Base-by-base conservation (phyloP, 2,113 vertebrate genomes). In the Planiliza haematocheilus region DNA sequence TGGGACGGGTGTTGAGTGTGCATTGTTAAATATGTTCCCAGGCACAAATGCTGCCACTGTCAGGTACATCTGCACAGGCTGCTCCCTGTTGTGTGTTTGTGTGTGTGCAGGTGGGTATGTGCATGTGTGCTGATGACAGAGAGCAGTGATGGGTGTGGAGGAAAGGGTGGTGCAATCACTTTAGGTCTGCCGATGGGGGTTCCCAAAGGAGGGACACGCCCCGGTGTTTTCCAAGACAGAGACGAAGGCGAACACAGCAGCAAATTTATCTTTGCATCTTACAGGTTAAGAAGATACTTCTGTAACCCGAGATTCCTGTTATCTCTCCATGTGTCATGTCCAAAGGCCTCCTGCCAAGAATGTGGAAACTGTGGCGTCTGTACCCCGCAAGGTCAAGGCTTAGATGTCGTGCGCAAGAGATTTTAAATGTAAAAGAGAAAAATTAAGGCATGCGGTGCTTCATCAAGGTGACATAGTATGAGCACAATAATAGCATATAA, bases 161-260 rank as follows among this genome's bases (percentile, higher is more conserved):
- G 89, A 89, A 89, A 89, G 86, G 89, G 91, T 83, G 91, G 90
- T 83, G 78, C 83, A 74, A 61, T 83, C 74, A 74, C 81, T 86
- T 82, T 75, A 78, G 79, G 83, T 77, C 84, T 38, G 74, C 88
- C 90, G 86, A 93, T 89, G 85, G 10, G 24, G 68, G 77, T 78
- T 90, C 91, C 90, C 90, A 72, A 14, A 81, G 89, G 90, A 90
- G 79, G 55, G 87, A 78, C 86, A 91, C 85, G 81, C 89, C 91
- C 90, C 85, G 78, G 78, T 76, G 66, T 81, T 85, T 83, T 64
- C 13, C 46, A 2, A 81, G 64, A 82, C 74, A 69, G 49, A 82
- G 59, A 70, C 21, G 42, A 75, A 68, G 57, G 59, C 79, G 81
- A 88, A 79, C 53, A 74, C 71, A 77, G 79, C 50, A 45, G 70